phyloP scores from a whole-genome alignment of 2,797 vertebrate genomes.

The Psittacula echo region DNA sequence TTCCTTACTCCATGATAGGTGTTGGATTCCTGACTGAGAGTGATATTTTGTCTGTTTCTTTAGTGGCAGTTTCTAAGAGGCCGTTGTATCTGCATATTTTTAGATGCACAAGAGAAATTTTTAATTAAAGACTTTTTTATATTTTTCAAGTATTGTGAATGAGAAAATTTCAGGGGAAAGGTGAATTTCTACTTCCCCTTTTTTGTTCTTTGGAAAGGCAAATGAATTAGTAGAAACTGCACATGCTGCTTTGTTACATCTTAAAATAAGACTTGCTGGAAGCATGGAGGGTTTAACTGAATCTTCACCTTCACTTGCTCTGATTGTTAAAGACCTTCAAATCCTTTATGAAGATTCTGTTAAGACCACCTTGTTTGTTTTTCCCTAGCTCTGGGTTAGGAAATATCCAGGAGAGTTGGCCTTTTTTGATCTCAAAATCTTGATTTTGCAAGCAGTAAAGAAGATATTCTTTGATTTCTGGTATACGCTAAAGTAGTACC shows the following conservation, averaged over 20 bases:
- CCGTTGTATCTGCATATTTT: background rate
- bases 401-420: background rate
- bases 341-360: background rate
- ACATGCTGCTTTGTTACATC: background rate
- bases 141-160: background rate
- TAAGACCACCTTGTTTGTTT: background rate
- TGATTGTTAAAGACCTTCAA: background rate
- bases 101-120: background rate
- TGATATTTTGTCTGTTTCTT: background rate
- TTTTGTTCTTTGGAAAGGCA: background rate
- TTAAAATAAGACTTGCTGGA: background rate
- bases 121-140: background rate
- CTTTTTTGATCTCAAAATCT: background rate
- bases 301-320: background rate
- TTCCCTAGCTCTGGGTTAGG: background rate
- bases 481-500: background rate
- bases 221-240: background rate
- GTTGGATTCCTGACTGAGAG: background rate
- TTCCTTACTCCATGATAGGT: background rate
- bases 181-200: background rate
- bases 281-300: background rate
- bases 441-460: background rate
- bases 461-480: background rate
- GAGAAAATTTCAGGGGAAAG: background rate
- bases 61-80: background rate